phyloP scores from a whole-genome alignment of 2,888 invertebrate species.

The Tachina lurida region DNA sequence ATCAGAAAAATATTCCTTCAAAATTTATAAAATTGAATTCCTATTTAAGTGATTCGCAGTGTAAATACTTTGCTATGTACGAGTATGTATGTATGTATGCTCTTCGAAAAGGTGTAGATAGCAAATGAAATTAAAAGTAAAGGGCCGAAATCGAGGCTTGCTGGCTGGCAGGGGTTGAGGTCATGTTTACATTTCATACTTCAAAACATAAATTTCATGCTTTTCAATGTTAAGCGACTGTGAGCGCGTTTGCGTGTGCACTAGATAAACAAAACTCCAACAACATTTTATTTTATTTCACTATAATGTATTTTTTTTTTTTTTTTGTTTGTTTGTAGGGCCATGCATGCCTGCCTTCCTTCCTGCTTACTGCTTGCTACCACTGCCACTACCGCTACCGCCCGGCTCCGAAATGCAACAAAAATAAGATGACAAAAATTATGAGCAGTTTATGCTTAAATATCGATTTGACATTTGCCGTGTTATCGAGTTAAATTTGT shows the following conservation, averaged over 20 bases:
- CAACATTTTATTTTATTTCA: constrained; percentile 32
- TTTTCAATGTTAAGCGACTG: constrained; percentile 44
- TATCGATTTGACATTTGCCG: too few relatives aligned
- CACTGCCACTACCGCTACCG: background rate
- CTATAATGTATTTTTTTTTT: constrained; percentile 9
- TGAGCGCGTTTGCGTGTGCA: constrained; percentile 11
- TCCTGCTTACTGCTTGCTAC: background rate
- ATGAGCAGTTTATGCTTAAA: constrained; percentile 31
- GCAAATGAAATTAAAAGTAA: constrained; percentile 41
- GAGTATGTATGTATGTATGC: too few relatives aligned
- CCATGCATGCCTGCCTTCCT: constrained; percentile 13
- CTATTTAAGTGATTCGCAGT: too few relatives aligned
- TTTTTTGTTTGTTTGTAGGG: too few relatives aligned
- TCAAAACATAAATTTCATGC: constrained; percentile 33
- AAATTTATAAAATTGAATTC: too few relatives aligned
- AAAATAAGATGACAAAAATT: constrained; percentile 33
- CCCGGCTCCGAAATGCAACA: constrained; percentile 29
- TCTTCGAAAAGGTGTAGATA: background rate
- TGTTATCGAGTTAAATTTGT: constrained; percentile 24
- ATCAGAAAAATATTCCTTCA: too few relatives aligned
- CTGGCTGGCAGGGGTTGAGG: constrained; percentile 65
- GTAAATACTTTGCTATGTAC: too few relatives aligned
- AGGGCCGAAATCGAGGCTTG: constrained; percentile 42
- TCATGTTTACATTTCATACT: constrained; percentile 64
- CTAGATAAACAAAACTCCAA: constrained; percentile 54